Conservation (phyloP, 2,888 invertebrate species). For the Spisula subtruncata region DNA sequence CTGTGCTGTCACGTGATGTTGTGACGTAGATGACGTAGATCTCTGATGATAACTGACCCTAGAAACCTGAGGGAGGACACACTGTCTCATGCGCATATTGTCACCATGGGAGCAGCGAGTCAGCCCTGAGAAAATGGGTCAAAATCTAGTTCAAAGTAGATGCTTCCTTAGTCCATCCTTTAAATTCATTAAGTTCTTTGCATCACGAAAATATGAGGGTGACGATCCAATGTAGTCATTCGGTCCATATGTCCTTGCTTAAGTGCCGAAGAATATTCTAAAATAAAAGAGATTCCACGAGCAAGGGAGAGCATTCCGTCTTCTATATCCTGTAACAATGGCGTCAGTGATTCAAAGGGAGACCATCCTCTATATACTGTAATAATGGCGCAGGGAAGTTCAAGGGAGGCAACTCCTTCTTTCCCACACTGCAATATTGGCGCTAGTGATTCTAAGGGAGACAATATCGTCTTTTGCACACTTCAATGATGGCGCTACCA, state of each 20-base stretch:
- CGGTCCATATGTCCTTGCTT: too few relatives aligned
- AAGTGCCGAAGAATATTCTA: too few relatives aligned
- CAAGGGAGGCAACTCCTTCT: background rate
- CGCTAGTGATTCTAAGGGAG: background rate
- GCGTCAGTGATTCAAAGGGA: background rate
- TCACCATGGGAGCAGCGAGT: constrained; percentile 67
- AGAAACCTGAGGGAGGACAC: constrained; percentile 74
- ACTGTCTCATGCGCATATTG: constrained; percentile 68
- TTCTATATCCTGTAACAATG: background rate
- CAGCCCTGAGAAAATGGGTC: constrained; percentile 70
- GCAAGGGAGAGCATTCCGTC: too few relatives aligned
- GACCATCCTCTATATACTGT: background rate
- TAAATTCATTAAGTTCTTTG: background rate
- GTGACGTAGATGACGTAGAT: background rate
- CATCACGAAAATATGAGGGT: too few relatives aligned
- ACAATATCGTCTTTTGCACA: background rate
- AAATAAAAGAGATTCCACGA: too few relatives aligned
- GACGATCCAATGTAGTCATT: too few relatives aligned
- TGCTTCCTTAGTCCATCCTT: background rate
- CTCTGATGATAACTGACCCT: constrained; percentile 38
- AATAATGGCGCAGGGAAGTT: background rate
- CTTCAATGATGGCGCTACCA: background rate
- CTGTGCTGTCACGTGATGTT: too few relatives aligned
- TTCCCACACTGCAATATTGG: background rate
- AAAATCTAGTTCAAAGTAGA: background rate